phyloP scores from a whole-genome alignment of 2,797 vertebrate genomes.

The Tamandua tetradactyla region DNA sequence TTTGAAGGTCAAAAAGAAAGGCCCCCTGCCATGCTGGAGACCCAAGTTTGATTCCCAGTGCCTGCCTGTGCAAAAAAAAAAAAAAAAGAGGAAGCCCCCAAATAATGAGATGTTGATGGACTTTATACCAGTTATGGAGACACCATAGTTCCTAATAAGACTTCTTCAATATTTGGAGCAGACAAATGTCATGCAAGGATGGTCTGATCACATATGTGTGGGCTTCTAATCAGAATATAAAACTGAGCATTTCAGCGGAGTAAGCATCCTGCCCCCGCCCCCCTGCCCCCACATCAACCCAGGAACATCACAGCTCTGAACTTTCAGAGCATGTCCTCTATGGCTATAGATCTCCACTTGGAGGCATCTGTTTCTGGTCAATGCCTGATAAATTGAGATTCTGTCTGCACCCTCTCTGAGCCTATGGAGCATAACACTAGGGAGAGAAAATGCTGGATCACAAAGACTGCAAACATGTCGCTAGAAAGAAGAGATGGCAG shows the following conservation, averaged over 20 bases:
- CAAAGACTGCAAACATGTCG: background rate
- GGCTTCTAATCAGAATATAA: background rate
- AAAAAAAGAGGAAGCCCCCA: background rate
- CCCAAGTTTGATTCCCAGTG: too few relatives aligned
- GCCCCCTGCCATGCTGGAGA: too few relatives aligned
- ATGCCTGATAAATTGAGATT: background rate
- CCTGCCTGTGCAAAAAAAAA: too few relatives aligned
- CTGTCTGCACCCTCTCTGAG: background rate
- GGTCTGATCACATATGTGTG: accelerated
- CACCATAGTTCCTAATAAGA: background rate
- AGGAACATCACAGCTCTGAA: background rate
- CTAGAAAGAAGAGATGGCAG: background rate
- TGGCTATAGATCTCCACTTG: background rate
- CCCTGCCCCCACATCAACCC: background rate
- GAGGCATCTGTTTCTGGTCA: background rate
- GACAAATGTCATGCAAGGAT: background rate
- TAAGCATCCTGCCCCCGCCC: background rate
- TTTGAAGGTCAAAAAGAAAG: too few relatives aligned
- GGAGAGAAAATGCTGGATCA: too few relatives aligned
- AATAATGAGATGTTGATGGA: background rate
- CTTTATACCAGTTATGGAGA: background rate
- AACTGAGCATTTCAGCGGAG: background rate
- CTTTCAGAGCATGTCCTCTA: background rate
- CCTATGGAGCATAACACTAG: background rate
- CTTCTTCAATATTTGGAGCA: background rate